Base-by-base conservation (phyloP, 1,140 invertebrate genomes). In the Carposina sasakii region DNA sequence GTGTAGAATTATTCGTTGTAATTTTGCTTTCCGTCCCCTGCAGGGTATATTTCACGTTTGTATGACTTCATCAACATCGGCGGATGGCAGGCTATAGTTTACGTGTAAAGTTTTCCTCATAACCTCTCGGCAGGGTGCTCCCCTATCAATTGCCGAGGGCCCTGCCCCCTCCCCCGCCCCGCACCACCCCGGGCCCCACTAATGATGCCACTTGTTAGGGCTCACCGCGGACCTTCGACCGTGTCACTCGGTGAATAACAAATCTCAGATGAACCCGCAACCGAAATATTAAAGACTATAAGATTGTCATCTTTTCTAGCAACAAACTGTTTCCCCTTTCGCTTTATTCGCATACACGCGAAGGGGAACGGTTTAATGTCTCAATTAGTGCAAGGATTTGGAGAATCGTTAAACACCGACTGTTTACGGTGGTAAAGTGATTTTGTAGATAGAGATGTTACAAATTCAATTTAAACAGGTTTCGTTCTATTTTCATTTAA, bases 121-220 rank as follows among this genome's bases (percentile, higher is more conserved):
- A 76, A 78, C 64, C 65, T 69, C 56, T 73, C 76, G 73, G 57
- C 72, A 82, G 66, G 68, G 64, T 56, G 68, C 70, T 74, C 78
- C 74, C 76, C 74, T 82, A 81, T 81, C 78, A 82, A 78, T 81
- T 76, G 73, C 69, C 58, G 37, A 53, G 36, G 45, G 42, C 52
- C 40, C 12, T 26, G 23, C 20, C 44, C 51, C 40, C 34, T 47
- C 59, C 43, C 46, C 48, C 31, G 31, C 39, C 61, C 10, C 17
- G 24, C 26, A 23, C 47, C 46, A 37, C 15, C 39, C 56, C n/a
- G 54, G 57, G 62, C 63, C 58, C 62, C 63, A 69, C 79, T 81
- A 81, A 81, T 83, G 79, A 83, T 78, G 57, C 74, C 79, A 81
- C 76, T 83, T 83, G 79, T 83, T 83, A 77, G 69, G 72, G 71